A percentile compares a stretch with the other conserved stretches of the same genome.
phyloP scores from a whole-genome alignment of 2,797 vertebrate genomes.

The Tokudaia muenninki region DNA sequence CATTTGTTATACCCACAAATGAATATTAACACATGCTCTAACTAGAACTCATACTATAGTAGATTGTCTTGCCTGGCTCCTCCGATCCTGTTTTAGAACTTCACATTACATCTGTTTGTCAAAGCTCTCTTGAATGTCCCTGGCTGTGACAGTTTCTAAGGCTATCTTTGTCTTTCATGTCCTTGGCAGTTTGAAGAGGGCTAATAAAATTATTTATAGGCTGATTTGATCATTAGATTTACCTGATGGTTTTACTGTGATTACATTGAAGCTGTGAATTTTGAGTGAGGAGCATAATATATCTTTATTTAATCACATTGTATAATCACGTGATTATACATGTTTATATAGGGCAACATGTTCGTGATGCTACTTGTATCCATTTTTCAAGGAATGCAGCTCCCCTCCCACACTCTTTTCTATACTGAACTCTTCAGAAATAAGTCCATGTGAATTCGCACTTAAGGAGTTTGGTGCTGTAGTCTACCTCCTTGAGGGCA shows the following conservation, averaged over 20 bases:
- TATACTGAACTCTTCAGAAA: neutral
- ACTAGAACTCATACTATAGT: neutral
- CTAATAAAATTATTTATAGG: neutral
- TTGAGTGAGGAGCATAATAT: neutral
- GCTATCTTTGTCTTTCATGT: neutral
- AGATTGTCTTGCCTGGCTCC: neutral
- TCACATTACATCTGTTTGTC: neutral
- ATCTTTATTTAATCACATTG: neutral
- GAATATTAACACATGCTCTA: neutral
- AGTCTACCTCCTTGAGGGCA: neutral
- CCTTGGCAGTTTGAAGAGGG: neutral
- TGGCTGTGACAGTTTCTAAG: neutral
- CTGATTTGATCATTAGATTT: neutral
- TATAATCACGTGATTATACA: neutral
- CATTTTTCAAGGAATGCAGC: neutral
- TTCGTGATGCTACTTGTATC: neutral
- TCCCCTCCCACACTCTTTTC: neutral
- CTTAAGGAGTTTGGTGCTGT: neutral
- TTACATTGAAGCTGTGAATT: neutral
- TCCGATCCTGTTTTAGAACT: neutral
- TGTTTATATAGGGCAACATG: no score
- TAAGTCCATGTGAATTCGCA: neutral
- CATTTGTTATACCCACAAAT: neutral
- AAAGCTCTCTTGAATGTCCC: neutral
- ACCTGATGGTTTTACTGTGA: neutral